Conservation (phyloP, 2,888 invertebrate species). For the Scelioninae gen. 1 region DNA sequence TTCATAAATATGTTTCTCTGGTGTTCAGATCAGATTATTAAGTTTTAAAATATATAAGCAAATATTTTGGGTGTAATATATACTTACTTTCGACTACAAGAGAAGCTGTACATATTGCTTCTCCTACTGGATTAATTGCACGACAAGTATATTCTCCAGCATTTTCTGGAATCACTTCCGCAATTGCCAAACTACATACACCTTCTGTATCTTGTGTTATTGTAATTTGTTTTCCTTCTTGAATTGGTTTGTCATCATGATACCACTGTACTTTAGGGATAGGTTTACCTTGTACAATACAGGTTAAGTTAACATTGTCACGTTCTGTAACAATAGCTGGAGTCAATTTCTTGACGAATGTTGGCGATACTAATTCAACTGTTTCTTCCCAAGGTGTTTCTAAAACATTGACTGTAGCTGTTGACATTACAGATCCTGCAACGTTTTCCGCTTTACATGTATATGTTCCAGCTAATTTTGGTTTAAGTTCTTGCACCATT, state of each 20-base stretch:
- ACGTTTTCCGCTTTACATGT: conserved; percentile 96
- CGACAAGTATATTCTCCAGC: conserved; percentile 93
- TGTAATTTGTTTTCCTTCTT: conserved; percentile 91
- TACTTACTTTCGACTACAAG: conserved; percentile 92
- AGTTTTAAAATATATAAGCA: too few relatives aligned
- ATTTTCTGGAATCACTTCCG: conserved; percentile 96
- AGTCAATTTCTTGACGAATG: conserved; percentile 90
- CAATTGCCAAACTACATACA: conserved; percentile 91
- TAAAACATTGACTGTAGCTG: conserved; percentile 89
- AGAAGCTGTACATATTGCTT: conserved; percentile 90
- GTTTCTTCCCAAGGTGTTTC: conserved; percentile 87
- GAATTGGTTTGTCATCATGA: conserved; percentile 89
- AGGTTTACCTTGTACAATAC: conserved; percentile 91
- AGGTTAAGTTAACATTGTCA: conserved; percentile 90
- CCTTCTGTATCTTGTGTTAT: conserved; percentile 91
- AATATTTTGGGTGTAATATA: too few relatives aligned
- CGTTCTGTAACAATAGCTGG: conserved; percentile 95
- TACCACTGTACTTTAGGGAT: conserved; percentile 93
- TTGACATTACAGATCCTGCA: conserved; percentile 94
- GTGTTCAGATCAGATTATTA: too few relatives aligned
- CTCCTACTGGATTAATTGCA: conserved; percentile 93
- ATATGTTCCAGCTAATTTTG: conserved; percentile 90
- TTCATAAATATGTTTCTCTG: too few relatives aligned
- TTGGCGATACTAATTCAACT: conserved; percentile 89
- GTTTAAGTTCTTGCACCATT: conserved; percentile 89